phyloP scores from a whole-genome alignment of 2,888 invertebrate genomes.

The Formica aserva region DNA sequence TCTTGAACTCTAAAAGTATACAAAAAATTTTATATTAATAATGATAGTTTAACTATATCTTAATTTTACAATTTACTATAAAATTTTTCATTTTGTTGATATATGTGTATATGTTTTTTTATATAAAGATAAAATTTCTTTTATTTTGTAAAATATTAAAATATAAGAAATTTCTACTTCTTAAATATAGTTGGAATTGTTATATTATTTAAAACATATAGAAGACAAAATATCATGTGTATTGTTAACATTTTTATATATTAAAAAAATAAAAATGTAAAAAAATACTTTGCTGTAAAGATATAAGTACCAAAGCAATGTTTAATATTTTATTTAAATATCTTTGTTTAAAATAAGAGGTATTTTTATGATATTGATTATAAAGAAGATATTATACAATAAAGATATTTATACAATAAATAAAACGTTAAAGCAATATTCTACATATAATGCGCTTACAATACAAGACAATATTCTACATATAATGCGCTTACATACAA shows the following conservation, averaged over 20 bases:
- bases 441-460: background rate
- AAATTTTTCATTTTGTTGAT: background rate
- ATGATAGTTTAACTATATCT: background rate
- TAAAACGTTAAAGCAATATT: background rate
- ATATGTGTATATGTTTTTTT: background rate
- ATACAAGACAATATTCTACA: background rate
- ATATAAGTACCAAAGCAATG: background rate
- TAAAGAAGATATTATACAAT: too few relatives aligned
- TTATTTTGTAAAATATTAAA: background rate
- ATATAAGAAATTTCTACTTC: background rate
- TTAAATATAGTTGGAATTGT: background rate
- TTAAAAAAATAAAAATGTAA: background rate
- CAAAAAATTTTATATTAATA: background rate
- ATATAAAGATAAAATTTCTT: background rate
- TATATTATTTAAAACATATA: background rate
- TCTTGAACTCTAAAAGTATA: slow-evolving; percentile 90
- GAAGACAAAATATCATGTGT: background rate
- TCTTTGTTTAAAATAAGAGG: too few relatives aligned
- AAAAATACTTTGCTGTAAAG: background rate
- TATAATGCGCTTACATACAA: background rate
- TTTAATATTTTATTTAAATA: background rate
- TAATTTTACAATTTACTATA: background rate
- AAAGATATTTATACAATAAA: background rate
- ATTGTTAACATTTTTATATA: background rate
- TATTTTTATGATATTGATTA: background rate